A percentile compares a stretch with the other conserved stretches of the same genome.
These are phyloP conservation scores for Sebastes hopkinsi DNA, from an alignment of 2,797 vertebrate genomes.

Conservation along the genomic window DNA sequence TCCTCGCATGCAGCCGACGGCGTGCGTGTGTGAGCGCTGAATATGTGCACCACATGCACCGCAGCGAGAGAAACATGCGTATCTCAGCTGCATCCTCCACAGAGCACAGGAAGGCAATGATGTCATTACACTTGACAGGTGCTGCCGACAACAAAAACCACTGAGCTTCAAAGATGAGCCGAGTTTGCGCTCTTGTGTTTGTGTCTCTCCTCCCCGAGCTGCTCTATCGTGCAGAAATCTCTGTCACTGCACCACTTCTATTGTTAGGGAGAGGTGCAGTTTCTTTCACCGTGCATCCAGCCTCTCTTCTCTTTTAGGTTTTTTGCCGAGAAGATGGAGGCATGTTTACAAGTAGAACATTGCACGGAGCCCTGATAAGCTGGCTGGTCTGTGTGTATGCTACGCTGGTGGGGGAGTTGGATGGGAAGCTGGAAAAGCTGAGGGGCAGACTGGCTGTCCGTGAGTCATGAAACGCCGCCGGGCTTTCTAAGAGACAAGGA, in stretches of 20 bases:
- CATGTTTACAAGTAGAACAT: constrained; percentile 15
- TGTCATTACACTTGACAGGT: constrained; percentile 53
- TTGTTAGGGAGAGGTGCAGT: background rate
- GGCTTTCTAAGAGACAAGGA: constrained; percentile 44
- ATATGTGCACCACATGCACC: constrained; percentile 8
- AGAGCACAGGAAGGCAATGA: constrained; percentile 31
- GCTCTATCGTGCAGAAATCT: background rate
- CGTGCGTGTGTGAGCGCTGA: background rate
- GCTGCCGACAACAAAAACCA: constrained; percentile 26
- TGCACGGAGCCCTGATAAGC: background rate
- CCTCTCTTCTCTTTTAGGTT: background rate
- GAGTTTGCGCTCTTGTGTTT: background rate
- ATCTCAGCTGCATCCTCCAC: constrained; percentile 29
- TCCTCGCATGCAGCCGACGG: constrained; percentile 19
- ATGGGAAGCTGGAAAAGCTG: constrained; percentile 22
- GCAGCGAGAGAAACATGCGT: background rate
- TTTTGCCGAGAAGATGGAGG: constrained; percentile 13
- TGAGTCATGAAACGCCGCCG: constrained; percentile 40
- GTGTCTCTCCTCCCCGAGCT: background rate
- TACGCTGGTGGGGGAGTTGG: background rate
- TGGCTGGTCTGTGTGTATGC: background rate
- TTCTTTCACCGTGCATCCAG: background rate
- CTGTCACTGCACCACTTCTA: constrained; percentile 20
- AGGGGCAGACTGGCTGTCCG: constrained; percentile 1
- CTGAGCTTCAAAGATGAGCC: constrained; percentile 50